These are phyloP conservation scores for Cheilosia impressa DNA, from an alignment of 2,888 invertebrate species.

Conservation along the genomic window DNA sequence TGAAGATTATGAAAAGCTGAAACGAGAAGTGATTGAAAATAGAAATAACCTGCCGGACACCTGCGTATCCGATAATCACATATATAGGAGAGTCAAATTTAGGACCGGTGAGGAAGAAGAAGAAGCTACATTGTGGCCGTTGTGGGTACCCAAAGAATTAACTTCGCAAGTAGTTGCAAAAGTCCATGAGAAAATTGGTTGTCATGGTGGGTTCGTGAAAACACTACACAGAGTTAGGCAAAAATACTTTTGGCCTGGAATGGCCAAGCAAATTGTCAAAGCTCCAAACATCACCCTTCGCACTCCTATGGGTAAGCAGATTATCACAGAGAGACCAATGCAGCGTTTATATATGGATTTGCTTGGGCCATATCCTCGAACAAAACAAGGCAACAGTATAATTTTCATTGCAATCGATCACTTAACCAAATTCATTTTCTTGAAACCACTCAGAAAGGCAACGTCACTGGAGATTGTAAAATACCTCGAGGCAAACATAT, in stretches of 20 bases:
- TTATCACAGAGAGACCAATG: no score
- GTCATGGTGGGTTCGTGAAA: conserved; percentile 41
- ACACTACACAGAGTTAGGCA: conserved; percentile 8
- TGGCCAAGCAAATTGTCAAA: no score
- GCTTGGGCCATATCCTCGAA: not conserved
- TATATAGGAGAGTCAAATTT: not conserved
- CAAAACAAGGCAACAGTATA: conserved; percentile 29
- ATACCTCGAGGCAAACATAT: not conserved
- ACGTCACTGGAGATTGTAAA: not conserved
- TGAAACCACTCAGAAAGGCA: conserved; percentile 31
- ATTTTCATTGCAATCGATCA: conserved; percentile 44
- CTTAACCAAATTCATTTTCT: conserved; percentile 49
- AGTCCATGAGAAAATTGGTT: conserved; percentile 18
- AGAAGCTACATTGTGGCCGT: not conserved
- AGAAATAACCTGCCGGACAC: no score
- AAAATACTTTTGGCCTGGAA: no score
- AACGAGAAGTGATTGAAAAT: no score
- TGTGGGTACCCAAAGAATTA: not conserved
- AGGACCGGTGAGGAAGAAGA: not conserved
- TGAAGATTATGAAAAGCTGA: no score
- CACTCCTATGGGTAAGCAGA: no score
- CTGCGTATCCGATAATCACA: not conserved
- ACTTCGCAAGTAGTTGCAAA: not conserved
- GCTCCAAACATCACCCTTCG: no score
- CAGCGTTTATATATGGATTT: no score